Percentiles rank a stretch among this genome's conserved stretches.
Conservation (phyloP, 2,888 invertebrate genomes). For the Liodrosophila aerea region DNA sequence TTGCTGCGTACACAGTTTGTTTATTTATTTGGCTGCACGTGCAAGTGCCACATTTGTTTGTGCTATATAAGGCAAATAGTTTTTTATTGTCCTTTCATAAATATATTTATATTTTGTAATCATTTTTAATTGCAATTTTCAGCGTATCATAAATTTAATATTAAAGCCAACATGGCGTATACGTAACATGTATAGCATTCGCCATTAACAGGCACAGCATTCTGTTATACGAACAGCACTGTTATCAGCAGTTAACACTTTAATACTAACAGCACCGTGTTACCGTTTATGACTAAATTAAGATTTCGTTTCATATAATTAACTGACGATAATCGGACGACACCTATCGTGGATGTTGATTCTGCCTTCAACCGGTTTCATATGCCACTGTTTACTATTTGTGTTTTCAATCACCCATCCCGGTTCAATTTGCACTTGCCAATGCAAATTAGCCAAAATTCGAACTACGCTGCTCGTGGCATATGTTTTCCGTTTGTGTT, state of each 20-base stretch:
- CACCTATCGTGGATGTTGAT: no score
- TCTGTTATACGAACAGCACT: no score
- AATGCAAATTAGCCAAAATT: conserved; percentile 33
- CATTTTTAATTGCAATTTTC: not conserved
- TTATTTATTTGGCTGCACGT: conserved; percentile 65
- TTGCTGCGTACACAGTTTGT: conserved; percentile 35
- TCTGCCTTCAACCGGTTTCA: conserved; percentile 6
- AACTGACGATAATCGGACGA: conserved; percentile 18
- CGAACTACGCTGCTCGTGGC: not conserved
- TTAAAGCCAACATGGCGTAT: conserved; percentile 15
- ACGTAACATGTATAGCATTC: conserved; percentile 7
- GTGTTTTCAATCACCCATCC: conserved; percentile 17
- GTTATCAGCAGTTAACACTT: not conserved
- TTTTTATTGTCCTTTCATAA: not conserved
- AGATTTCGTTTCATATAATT: conserved; percentile 32
- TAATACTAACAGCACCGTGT: conserved; percentile 5
- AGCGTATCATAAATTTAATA: not conserved
- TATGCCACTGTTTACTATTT: conserved; percentile 31
- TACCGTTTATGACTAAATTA: conserved; percentile 16
- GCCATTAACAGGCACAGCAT: no score
- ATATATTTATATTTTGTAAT: not conserved
- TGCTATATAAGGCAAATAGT: conserved; percentile 33
- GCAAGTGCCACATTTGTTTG: conserved; percentile 49
- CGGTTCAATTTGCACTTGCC: conserved; percentile 34
- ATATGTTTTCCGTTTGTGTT: conserved; percentile 10